Evolutionary conservation across 2,113 vertebrate species (phyloP).

Genomic region (Myiagra hebetior): DNA sequence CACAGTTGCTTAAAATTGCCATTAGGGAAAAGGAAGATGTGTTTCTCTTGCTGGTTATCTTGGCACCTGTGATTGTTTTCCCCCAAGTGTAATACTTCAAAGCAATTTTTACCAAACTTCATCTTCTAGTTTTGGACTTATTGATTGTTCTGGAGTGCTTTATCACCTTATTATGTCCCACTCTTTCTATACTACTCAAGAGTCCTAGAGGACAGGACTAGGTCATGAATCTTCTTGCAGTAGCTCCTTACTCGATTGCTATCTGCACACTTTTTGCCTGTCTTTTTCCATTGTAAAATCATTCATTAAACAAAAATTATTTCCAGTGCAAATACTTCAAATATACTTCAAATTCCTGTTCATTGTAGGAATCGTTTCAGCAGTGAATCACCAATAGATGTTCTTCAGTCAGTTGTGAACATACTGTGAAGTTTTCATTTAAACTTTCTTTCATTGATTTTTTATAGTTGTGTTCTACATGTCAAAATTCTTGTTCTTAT

Average conservation of each 20-base stretch:
- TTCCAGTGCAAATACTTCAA: neutral
- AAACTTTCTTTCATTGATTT: neutral
- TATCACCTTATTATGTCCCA: neutral
- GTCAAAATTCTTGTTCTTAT: neutral
- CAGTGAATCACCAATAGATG: neutral
- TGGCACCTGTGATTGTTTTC: neutral
- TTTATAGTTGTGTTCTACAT: neutral
- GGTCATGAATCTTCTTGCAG: neutral
- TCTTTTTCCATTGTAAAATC: neutral
- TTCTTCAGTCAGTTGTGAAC: neutral
- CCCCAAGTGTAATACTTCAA: neutral
- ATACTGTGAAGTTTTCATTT: neutral
- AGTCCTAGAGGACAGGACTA: neutral
- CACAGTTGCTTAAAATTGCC: neutral
- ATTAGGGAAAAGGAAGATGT: neutral
- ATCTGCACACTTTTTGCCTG: neutral
- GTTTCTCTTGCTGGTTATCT: neutral
- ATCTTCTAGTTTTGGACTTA: neutral
- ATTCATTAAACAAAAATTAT: neutral
- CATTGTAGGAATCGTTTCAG: neutral
- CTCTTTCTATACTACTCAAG: neutral
- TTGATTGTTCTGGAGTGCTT: neutral
- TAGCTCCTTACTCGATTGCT: neutral
- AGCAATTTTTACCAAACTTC: neutral
- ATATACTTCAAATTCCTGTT: neutral